These are phyloP conservation scores for Lucifuga dentata DNA, from an alignment of 2,113 vertebrate species.

Conservation along the genomic window DNA sequence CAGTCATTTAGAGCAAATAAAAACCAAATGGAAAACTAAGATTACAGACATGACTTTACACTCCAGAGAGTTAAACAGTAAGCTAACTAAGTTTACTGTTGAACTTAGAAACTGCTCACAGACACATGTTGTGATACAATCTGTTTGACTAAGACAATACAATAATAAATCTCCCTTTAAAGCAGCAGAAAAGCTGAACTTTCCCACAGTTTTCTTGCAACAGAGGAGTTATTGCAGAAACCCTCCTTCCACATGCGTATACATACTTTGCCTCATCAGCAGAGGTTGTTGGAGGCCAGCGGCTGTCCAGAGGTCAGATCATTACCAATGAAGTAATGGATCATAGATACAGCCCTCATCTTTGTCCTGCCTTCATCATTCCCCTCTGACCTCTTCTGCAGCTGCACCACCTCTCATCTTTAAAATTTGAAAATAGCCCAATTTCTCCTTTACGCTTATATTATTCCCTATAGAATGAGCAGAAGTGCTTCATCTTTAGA, in stretches of 20 bases:
- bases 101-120: too few species aligned
- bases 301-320: slow-evolving; percentile 62
- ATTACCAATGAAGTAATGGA: slow-evolving; percentile 68
- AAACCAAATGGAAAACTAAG: too few species aligned
- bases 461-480: slow-evolving; percentile 20
- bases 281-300: slow-evolving; percentile 53
- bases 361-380: slow-evolving; percentile 64
- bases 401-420: slow-evolving; percentile 63
- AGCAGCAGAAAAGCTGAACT: neutral
- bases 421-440: slow-evolving; percentile 62
- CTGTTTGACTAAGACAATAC: too few species aligned
- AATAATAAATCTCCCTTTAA: slow-evolving; percentile 2
- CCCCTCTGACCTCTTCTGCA: slow-evolving; percentile 66
- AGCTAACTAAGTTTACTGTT: too few species aligned
- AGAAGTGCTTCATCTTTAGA: slow-evolving; percentile 65
- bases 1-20: too few species aligned
- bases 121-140: too few species aligned
- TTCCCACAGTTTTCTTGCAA: neutral
- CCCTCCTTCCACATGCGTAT: neutral
- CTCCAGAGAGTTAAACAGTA: too few species aligned
- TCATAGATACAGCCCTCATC: slow-evolving; percentile 63
- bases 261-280: slow-evolving; percentile 46
- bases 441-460: slow-evolving; percentile 46
- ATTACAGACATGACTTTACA: too few species aligned
- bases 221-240: slow-evolving; percentile 19